Base-by-base conservation (phyloP, 2,113 vertebrate genomes). In the Indri indri region DNA sequence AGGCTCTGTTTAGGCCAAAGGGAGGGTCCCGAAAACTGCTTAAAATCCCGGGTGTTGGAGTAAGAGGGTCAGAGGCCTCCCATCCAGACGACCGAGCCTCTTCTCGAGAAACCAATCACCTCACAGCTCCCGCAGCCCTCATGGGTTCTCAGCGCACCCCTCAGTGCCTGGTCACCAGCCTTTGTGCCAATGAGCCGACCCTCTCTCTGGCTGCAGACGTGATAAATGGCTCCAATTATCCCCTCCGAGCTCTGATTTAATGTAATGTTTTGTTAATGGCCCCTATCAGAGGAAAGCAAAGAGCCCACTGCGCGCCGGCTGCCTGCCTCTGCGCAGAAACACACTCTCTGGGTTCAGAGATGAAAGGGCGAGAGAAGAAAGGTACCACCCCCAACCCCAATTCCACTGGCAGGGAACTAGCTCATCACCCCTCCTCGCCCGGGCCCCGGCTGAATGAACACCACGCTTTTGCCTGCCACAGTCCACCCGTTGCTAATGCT, bases 211-310 rank as follows among this genome's bases (percentile, higher is more conserved):
- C 95, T 90, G 37, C 59, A 95, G 94, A 93, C 3, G 0, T 98
- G 98, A 98, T 96, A 98, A 98, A 99, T 98, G 98, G 96, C 95
- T 98, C 98, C 98, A 98, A 98, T 98, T 98, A 98, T 97, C 74
- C 82, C 95, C 97, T 96, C 90, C 16, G 76, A 98, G 98, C 91
- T 94, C 97, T 42, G 97, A 97, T 98, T 98, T 97, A 98, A 98
- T 98, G 95, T 73, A 96, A 98, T 98, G 97, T 98, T 98, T 99
- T 98, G 99, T 98, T 99, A 99, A 99, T 98, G 98, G 98, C 93
- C 96, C 96, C 97, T 92, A 97, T 98, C 98, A 97, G 96, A 96
- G 95, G 93, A 97, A 97, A 98, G 98, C 98, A 98, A 98, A 98
- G 98, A 95, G 96, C 98, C 98, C 96, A 91, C 97, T 98, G 98